Evolutionary conservation across 2,888 invertebrate species (phyloP), one percentile per base, ranked within the genome.

Genomic region (Phaonia tiefii): DNA sequence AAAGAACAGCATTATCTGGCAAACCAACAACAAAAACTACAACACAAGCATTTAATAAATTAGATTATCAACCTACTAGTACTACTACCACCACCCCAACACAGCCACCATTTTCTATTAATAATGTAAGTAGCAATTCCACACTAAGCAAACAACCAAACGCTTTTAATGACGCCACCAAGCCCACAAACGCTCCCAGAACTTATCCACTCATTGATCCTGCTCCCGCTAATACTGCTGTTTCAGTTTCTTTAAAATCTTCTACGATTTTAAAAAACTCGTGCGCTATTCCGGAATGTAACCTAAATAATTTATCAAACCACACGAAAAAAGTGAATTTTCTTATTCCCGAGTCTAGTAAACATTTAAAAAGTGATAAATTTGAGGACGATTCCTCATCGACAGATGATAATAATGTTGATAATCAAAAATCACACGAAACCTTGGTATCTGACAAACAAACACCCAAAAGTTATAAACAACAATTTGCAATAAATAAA

Each of bases 141-240:
- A 31, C 63, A 15, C 46, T 37, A 72, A 75, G 46, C 63, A 74
- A 72, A 69, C 63, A 69, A 70, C 58, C 77, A 71, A 82, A 5
- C 79, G 76, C 80, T 75, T 74, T 70, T 63, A 75, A 72, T 77
- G 58, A 42, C 46, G 63, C 46, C 75, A 37, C 8, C 54, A 71
- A 75, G 74, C 78, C 69, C 86, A 85, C 56, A 84, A 85, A 85
- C 81, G 84, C 80, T 86, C 85, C 66, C 44, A 84, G 80, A 79
- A 84, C 63, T 72, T 83, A 85, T 65, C 83, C 71, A 84, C 82
- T 82, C 78, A 54, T 73, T 79, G 73, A 82, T 51, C 63, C 17
- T 31, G 58, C 75, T 67, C 49, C 71, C 4, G n/a, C 56, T 15
- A 11, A 65, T 31, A 17, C 54, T 54, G 37, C 42, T 44, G 42